Evolutionary conservation across 2,888 invertebrate genomes (phyloP), one percentile per base, ranked within the genome.

Genomic region (Sarcophaga rosellei): DNA sequence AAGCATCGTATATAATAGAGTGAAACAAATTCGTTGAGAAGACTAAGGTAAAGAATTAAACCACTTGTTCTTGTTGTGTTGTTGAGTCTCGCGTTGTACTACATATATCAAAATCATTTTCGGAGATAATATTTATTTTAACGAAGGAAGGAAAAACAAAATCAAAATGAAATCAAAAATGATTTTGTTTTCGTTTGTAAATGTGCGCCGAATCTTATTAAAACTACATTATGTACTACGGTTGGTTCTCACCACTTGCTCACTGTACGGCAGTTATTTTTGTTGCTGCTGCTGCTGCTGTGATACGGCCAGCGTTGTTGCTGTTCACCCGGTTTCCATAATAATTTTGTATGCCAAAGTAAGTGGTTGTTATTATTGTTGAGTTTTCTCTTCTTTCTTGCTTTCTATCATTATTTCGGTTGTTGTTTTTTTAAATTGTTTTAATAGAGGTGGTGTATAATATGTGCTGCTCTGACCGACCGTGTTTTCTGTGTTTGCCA

Each of bases 141-240:
- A 21, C 17, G 12, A 69, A 65, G 35, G 21, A 25, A 25, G 20
- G 21, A 20, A 5, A 68, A 4, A 57, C 23, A 23, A 23, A 25
- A 25, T 3, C n/a, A 20, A 68, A 35, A 35, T 45, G 17, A 8
- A 35, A 59, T 68, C 25, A 68, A 35, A 5, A 75, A 35, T 44
- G 21, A 3, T 20, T 17, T 53, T 44, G 23, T 63, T 68, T 45
- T 17, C 12, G 12, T 17, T 17, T n/a, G 20, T 25, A 63, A 75
- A 70, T 79, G 53, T 81, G 85, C 85, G 82, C 79, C 85, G 85
- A 86, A 86, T 82, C 85, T 74, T 59, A 65, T 66, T 78, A 72
- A 10, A 66, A 80, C 25, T 81, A 23, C 65, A 4, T n/a, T n/a
- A n/a, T n/a, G 35, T 81, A 23, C 61, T 1, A 47, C 45, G 35